Conservation (phyloP, 2,888 invertebrate genomes). For the Bombylius major region DNA sequence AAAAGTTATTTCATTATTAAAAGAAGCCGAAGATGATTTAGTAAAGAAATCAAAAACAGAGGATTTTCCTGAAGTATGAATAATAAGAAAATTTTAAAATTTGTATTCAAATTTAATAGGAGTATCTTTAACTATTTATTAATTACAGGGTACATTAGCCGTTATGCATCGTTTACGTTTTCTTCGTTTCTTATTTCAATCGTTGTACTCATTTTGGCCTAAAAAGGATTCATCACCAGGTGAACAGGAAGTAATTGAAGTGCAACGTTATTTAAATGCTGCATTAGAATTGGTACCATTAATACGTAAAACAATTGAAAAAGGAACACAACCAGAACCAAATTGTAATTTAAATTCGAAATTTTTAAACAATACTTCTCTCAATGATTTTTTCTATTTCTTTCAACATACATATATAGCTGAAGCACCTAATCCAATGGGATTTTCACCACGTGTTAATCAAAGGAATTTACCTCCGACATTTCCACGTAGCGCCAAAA, state of each 20-base stretch:
- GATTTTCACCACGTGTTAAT: constrained; percentile 93
- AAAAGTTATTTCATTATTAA: constrained; percentile 65
- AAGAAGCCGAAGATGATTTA: constrained; percentile 81
- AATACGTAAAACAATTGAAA: constrained; percentile 60
- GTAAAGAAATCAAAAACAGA: constrained; percentile 47
- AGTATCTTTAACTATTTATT: not conserved
- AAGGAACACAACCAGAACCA: constrained; percentile 55
- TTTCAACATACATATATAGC: constrained; percentile 19
- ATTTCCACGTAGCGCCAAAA: constrained; percentile 91
- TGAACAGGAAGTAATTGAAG: constrained; percentile 51
- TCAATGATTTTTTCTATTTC: not conserved
- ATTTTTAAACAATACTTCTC: not conserved
- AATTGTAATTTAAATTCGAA: constrained; percentile 23
- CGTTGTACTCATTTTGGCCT: constrained; percentile 40
- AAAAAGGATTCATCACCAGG: constrained; percentile 40
- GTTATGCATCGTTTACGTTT: constrained; percentile 74
- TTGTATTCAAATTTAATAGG: constrained; percentile 6
- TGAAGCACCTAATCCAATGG: constrained; percentile 69
- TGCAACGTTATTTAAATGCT: constrained; percentile 65
- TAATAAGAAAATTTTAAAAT: not conserved
- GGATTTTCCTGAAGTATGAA: constrained; percentile 41
- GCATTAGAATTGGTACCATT: constrained; percentile 72
- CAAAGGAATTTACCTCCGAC: constrained; percentile 94
- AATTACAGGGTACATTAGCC: constrained; percentile 48
- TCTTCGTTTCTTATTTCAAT: constrained; percentile 73